Percentiles rank a stretch among this genome's conserved stretches.
Evolutionary conservation across 2,888 invertebrate species (phyloP).

Genomic region (Eulithis testata): DNA sequence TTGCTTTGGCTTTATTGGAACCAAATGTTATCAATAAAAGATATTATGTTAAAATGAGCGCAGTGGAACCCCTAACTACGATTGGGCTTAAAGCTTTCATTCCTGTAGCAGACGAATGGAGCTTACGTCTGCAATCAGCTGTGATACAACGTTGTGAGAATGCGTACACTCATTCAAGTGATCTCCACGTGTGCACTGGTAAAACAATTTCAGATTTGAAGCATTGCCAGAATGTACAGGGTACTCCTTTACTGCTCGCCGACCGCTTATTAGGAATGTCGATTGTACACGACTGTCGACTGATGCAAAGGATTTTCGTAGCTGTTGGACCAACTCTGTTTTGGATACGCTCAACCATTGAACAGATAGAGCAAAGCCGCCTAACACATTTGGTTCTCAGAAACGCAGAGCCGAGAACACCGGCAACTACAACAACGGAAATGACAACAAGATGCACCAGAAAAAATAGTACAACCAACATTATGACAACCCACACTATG

Average conservation of each 20-base stretch:
- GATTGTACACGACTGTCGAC: constrained; percentile 39
- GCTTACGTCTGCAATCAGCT: constrained; percentile 43
- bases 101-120: constrained; percentile 44
- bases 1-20: constrained; percentile 17
- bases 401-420: background rate
- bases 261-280: constrained; percentile 54
- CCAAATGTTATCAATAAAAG: constrained; percentile 1
- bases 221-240: constrained; percentile 49
- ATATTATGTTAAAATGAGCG: constrained; percentile 46
- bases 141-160: constrained; percentile 51
- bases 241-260: constrained; percentile 59
- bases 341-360: constrained; percentile 53
- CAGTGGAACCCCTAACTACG: constrained; percentile 46
- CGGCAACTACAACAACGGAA: background rate
- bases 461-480: background rate
- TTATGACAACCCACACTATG: background rate
- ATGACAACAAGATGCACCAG: constrained; percentile 13
- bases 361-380: constrained; percentile 29
- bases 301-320: constrained; percentile 48
- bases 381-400: constrained; percentile 6
- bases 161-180: constrained; percentile 24
- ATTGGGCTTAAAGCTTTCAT: constrained; percentile 52
- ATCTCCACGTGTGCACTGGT: constrained; percentile 55
- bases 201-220: constrained; percentile 36
- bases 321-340: constrained; percentile 49